A percentile compares a stretch with the other conserved stretches of the same genome.
These are phyloP conservation scores for Corythornis vintsioides DNA, from an alignment of 2,113 vertebrate species.

Conservation along the genomic window DNA sequence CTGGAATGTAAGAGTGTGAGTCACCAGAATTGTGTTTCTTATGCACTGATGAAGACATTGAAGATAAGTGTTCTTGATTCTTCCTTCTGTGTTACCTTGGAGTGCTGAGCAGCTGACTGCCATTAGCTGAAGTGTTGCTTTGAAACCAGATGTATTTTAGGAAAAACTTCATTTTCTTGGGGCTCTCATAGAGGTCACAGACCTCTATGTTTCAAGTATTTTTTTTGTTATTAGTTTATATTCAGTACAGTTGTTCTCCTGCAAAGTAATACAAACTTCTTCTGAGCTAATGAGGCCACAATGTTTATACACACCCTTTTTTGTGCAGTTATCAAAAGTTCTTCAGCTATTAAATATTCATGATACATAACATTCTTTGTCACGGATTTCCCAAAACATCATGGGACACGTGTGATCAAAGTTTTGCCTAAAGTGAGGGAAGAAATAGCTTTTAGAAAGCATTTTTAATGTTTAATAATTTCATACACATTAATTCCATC, in stretches of 20 bases:
- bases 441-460: neutral
- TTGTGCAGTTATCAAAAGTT: neutral
- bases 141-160: neutral
- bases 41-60: neutral
- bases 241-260: neutral
- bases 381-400: neutral
- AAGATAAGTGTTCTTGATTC: neutral
- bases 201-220: neutral
- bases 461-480: neutral
- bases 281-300: neutral
- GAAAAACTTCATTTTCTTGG: neutral
- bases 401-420: neutral
- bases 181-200: neutral
- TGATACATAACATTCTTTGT: neutral
- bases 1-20: neutral
- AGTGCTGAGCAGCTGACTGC: neutral
- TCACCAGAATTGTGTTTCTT: neutral
- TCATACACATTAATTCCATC: neutral
- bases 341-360: neutral
- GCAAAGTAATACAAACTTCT: neutral
- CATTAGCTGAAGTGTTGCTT: neutral
- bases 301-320: neutral
- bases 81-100: neutral
- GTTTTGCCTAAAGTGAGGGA: neutral
- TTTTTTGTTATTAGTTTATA: neutral